Conservation (phyloP, 2,888 invertebrate species). For the Hirtodrosophila alboralis region DNA sequence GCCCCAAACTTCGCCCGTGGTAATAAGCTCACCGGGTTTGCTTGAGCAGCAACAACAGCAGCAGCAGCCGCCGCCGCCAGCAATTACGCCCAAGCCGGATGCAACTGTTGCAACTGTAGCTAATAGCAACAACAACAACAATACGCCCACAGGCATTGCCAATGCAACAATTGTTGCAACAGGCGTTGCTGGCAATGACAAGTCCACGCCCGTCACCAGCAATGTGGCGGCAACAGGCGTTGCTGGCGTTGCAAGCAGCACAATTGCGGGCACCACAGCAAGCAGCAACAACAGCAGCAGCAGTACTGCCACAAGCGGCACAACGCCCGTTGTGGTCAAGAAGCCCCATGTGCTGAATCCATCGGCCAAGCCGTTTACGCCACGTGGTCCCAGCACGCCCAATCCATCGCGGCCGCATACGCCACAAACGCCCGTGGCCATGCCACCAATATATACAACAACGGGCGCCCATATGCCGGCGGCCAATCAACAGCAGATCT, state of each 20-base stretch:
- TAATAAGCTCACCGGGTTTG: conserved; percentile 62
- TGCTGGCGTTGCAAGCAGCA: conserved; percentile 13
- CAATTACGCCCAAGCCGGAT: conserved; percentile 57
- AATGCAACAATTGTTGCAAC: conserved; percentile 44
- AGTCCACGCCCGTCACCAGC: conserved; percentile 41
- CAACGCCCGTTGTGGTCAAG: conserved; percentile 78
- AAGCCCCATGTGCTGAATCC: conserved; percentile 93
- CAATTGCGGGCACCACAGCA: background rate
- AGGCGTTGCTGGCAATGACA: conserved; percentile 28
- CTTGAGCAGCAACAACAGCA: conserved; percentile 71
- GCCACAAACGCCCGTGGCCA: conserved; percentile 89
- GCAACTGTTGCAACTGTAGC: conserved; percentile 33
- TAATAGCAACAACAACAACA: conserved; percentile 35
- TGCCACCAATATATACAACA: conserved; percentile 81
- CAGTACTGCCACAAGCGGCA: conserved; percentile 48
- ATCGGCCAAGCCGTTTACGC: conserved; percentile 94
- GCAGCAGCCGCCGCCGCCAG: conserved; percentile 57
- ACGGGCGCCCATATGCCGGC: conserved; percentile 79
- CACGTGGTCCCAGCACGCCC: conserved; percentile 88
- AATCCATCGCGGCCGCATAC: conserved; percentile 91
- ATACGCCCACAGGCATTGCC: conserved; percentile 60
- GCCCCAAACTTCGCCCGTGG: conserved; percentile 74
- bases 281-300: conserved; percentile 33
- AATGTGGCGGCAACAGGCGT: conserved; percentile 15
- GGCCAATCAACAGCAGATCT: conserved; percentile 81